phyloP scores from a whole-genome alignment of 1,140 invertebrate genomes.

The Drosophila albomicans region DNA sequence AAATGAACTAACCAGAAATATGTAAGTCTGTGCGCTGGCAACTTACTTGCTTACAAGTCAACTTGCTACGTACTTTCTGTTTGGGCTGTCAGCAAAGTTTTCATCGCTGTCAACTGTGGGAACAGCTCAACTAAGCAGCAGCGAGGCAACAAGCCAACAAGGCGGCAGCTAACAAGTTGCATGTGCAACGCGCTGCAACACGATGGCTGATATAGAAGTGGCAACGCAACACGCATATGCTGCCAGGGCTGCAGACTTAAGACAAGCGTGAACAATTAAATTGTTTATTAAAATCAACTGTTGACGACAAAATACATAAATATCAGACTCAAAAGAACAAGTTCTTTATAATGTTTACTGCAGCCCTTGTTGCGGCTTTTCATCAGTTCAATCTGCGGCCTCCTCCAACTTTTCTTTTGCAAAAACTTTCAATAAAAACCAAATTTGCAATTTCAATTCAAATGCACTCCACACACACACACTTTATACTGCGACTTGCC shows the following conservation, averaged over 20 bases:
- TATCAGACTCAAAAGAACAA: slow-evolving; percentile 2
- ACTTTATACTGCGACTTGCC: not conserved
- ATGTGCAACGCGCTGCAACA: slow-evolving; percentile 50
- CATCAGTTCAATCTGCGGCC: slow-evolving; percentile 22
- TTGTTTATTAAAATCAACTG: not conserved
- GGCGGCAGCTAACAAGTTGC: slow-evolving; percentile 47
- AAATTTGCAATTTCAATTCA: slow-evolving; percentile 53
- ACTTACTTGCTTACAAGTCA: slow-evolving; percentile 44
- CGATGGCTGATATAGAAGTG: slow-evolving; percentile 34
- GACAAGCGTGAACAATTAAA: not conserved
- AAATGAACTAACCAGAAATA: slow-evolving; percentile 12
- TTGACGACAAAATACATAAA: not conserved
- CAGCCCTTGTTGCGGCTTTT: slow-evolving; percentile 34
- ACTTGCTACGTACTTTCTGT: not conserved
- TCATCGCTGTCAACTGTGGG: slow-evolving; percentile 70
- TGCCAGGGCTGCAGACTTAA: slow-evolving; percentile 17
- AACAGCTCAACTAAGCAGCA: slow-evolving; percentile 70
- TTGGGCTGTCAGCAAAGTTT: slow-evolving; percentile 73
- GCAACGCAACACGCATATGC: slow-evolving; percentile 27
- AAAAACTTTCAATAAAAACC: slow-evolving; percentile 39
- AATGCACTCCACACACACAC: slow-evolving; percentile 19
- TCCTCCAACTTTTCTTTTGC: slow-evolving; percentile 27
- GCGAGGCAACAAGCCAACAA: slow-evolving; percentile 7
- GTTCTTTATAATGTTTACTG: not conserved
- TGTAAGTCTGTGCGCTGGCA: slow-evolving; percentile 15